Percentiles rank a stretch among this genome's conserved stretches.
These are phyloP conservation scores for Drosophila kikkawai DNA, from an alignment of 1,140 invertebrate genomes.

Conservation along the genomic window DNA sequence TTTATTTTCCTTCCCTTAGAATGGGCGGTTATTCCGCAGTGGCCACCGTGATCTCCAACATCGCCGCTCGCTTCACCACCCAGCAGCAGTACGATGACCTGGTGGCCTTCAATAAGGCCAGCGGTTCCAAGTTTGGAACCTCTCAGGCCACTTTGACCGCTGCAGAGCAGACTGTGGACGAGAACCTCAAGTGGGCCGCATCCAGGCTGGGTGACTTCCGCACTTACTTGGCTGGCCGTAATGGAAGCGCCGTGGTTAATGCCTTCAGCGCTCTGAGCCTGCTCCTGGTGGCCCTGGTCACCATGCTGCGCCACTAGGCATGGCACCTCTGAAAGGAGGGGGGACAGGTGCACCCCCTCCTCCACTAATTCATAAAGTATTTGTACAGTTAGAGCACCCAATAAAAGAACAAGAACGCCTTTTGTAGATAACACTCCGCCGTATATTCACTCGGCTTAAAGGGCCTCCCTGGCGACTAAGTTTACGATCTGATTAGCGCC, in stretches of 20 bases:
- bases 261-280: conserved; percentile 63
- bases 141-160: conserved; percentile 49
- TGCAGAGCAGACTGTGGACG: conserved; percentile 50
- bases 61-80: conserved; percentile 85
- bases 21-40: conserved; percentile 84
- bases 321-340: not conserved
- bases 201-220: conserved; percentile 57
- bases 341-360: conserved; percentile 8
- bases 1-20: conserved; percentile 41
- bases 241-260: conserved; percentile 53
- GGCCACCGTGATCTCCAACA: conserved; percentile 84
- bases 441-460: conserved; percentile 26
- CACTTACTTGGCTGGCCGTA: conserved; percentile 52
- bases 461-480: conserved; percentile 17
- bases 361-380: conserved; percentile 50
- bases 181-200: conserved; percentile 65
- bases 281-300: conserved; percentile 61
- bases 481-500: conserved; percentile 40
- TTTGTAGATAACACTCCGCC: conserved; percentile 42
- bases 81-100: conserved; percentile 80
- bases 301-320: conserved; percentile 58
- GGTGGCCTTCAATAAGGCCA: conserved; percentile 56
- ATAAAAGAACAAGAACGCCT: conserved; percentile 17
- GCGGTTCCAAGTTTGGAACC: conserved; percentile 57
- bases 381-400: conserved; percentile 41